Evolutionary conservation across 2,797 vertebrate genomes (phyloP), one percentile per base, ranked within the genome.

Genomic region (Pseudochaenichthys georgianus): DNA sequence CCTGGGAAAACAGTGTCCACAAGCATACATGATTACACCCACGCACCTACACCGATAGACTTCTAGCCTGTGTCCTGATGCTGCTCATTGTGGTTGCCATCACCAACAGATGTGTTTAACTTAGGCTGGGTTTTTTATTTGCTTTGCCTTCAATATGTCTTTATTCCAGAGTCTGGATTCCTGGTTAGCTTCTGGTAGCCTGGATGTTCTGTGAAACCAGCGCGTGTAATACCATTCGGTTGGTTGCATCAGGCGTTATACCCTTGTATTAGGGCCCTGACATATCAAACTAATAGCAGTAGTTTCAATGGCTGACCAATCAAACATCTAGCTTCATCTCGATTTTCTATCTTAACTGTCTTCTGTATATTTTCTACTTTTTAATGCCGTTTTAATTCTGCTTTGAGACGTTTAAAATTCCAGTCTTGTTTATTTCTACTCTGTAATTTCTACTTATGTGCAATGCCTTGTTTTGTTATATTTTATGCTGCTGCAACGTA

Each of bases 11-110:
- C n/a, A 53, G 63, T 62, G 62, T 45, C 54, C 51, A 76, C 69
- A 46, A 48, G 45, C 61, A 38, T 16, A 73, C 62, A 58, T 23
- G 47, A 73, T 73, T 57, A 77, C 77, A 42, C 67, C 75, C 31
- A 64, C 48, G 68, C 67, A 85, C 75, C 83, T 38, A 83, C 34
- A 38, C 34, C 6, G 34, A 38, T 38, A 38, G 34, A 38, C 34
- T 38, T 34, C 10, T 10, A 60, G 4, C 28, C 48, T 13, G 50
- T 60, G 64, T 74, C 55, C 34, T 59, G 34, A 47, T 63, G 66
- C n/a, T 9, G 31, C 23, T 52, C 62, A 53, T 43, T 58, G 31
- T 43, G 54, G 75, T 62, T 54, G 48, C 60, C 48, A 17, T 9
- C 4, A 54, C 31, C 15, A 15, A 28, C 15, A 10, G 23, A 70